Base-by-base conservation (phyloP, 2,113 vertebrate species). In the Morone chrysops region DNA sequence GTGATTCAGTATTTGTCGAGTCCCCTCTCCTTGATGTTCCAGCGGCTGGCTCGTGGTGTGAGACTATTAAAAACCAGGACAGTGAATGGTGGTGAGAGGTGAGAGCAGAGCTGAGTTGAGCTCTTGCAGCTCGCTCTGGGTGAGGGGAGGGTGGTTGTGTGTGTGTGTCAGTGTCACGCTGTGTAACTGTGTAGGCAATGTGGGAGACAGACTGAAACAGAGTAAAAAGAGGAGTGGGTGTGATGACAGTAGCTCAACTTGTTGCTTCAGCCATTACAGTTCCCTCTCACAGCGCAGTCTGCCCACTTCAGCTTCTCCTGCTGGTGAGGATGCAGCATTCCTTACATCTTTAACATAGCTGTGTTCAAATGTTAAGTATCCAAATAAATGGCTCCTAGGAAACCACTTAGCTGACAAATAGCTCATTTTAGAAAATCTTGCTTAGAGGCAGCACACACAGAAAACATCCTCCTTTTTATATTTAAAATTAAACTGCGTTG, bases 161-260 rank as follows among this genome's bases (percentile, higher is more conserved):
- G 41, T 63, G 71, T 74, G 69, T 82, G 72, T 22, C 4, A 12
- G 63, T 86, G 79, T 87, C 83, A 81, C 5, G n/a, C 75, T 91
- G 86, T 82, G 69, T 84, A 41, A 75, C 71, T 84, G 88, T 84
- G 81, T 77, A 71, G 81, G 62, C 81, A 88, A 65, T 79, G 83
- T 89, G 90, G 81, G 78, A 89, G 84, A 88, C 77, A 84, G 83
- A 65, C 70, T 76, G 84, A 89, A 86, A 85, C 51, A n/a, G 77
- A 87, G 86, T 84, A 78, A 78, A 88, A 84, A 70, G 78, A 83
- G 78, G 87, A 71, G 70, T 83, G 81, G 90, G 87, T 88, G 85
- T 79, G 84, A 92, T 90, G 89, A 82, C 81, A 88, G 87, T 57
- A 70, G 78, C 79, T 89, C 83, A 66, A 87, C 90, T 90, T 90